phyloP scores from a whole-genome alignment of 2,797 vertebrate species.

The Anableps anableps region DNA sequence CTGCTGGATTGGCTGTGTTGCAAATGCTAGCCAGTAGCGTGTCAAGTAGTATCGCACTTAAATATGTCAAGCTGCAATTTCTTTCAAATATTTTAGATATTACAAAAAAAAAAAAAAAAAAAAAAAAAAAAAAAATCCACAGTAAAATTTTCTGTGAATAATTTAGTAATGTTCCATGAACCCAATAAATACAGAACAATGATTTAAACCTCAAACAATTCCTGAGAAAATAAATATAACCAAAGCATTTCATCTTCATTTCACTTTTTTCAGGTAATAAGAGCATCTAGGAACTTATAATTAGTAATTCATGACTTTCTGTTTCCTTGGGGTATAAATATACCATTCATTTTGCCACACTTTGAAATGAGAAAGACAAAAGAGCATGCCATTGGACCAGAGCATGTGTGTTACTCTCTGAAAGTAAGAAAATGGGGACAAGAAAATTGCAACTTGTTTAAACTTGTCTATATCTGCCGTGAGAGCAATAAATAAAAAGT shows the following conservation, averaged over 20 bases:
- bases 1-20: background rate
- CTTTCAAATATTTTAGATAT: background rate
- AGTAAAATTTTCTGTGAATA: background rate
- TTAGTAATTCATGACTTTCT: background rate
- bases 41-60: background rate
- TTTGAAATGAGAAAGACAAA: background rate
- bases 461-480: background rate
- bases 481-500: background rate
- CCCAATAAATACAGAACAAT: too few relatives aligned
- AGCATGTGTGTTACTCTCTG: background rate
- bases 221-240: background rate
- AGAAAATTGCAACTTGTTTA: background rate
- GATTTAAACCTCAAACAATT: background rate
- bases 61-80: background rate
- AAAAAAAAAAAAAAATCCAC: background rate
- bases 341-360: background rate
- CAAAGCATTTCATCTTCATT: background rate
- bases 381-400: background rate
- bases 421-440: background rate
- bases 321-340: background rate
- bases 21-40: background rate
- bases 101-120: background rate
- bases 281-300: background rate
- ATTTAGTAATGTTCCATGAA: too few relatives aligned
- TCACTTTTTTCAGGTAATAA: background rate